These are phyloP conservation scores for Enchytraeus crypticus DNA, from an alignment of 2,888 invertebrate species.

Conservation along the genomic window DNA sequence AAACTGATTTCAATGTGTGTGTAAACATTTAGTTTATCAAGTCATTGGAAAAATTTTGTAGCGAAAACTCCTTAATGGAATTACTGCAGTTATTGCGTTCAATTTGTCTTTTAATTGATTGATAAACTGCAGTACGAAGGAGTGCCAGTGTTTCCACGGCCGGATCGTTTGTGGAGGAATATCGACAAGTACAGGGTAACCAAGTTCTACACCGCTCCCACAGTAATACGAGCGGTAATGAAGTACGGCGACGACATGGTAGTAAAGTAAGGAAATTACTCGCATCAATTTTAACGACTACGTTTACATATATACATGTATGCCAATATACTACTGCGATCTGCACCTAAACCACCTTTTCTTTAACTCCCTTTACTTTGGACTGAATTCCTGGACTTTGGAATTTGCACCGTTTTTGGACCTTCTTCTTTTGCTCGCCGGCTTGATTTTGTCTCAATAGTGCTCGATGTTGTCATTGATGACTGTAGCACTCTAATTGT, in stretches of 20 bases:
- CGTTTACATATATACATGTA: neutral
- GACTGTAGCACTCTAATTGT: no score
- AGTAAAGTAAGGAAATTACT: slow-evolving; percentile 61
- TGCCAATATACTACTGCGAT: no score
- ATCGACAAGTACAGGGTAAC: slow-evolving; percentile 83
- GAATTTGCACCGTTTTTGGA: no score
- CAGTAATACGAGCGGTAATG: slow-evolving; percentile 90
- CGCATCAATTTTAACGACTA: neutral
- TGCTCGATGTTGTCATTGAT: no score
- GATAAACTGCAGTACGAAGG: slow-evolving; percentile 63
- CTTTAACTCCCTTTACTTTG: no score
- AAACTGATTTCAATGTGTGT: no score
- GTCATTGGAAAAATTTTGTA: neutral
- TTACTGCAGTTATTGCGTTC: neutral
- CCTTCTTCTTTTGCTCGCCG: no score
- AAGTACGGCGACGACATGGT: slow-evolving; percentile 82
- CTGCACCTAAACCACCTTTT: no score
- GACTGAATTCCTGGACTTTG: no score
- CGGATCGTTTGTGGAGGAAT: slow-evolving; percentile 85
- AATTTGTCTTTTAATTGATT: no score
- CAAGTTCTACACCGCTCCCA: slow-evolving; percentile 97
- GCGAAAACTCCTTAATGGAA: neutral
- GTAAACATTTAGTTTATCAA: neutral
- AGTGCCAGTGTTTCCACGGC: slow-evolving; percentile 85
- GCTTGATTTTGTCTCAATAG: no score